Evolutionary conservation across 1,140 invertebrate species (phyloP).

Genomic region (Lordiphosa mommai): DNA sequence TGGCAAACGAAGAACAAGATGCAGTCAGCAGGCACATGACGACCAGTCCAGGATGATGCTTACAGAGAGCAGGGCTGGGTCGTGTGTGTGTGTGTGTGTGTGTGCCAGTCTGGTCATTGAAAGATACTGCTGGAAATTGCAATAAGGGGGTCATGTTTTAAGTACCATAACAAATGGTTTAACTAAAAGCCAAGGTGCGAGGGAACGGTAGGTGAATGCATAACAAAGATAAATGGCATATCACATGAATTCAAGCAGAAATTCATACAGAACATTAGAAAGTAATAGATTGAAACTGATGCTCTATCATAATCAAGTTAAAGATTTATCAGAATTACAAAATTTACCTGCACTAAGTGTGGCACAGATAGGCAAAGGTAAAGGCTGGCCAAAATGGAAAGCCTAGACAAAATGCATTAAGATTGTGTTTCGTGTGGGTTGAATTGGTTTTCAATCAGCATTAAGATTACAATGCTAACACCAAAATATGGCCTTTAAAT

Average conservation of each 20-base stretch:
- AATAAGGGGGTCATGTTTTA: conserved; percentile 46
- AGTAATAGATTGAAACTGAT: conserved; percentile 21
- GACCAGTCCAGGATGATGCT: conserved; percentile 16
- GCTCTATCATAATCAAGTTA: conserved; percentile 10
- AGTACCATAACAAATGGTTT: conserved; percentile 49
- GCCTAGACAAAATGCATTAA: too few relatives aligned
- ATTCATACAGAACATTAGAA: conserved; percentile 34
- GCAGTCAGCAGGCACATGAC: conserved; percentile 38
- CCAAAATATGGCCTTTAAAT: too few relatives aligned
- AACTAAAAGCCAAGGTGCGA: conserved; percentile 16
- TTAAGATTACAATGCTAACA: too few relatives aligned
- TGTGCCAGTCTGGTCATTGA: conserved; percentile 7
- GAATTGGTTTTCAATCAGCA: too few relatives aligned
- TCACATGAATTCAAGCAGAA: conserved; percentile 38
- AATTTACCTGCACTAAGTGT: background rate
- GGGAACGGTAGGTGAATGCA: conserved; percentile 10
- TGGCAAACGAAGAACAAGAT: conserved; percentile 45
- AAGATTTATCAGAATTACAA: conserved; percentile 15
- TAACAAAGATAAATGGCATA: conserved; percentile 54
- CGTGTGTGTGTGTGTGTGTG: conserved; percentile 1
- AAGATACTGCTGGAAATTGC: conserved; percentile 24
- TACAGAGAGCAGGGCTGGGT: conserved; percentile 21
- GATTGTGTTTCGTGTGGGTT: too few relatives aligned
- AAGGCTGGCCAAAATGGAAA: background rate
- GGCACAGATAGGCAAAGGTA: too few relatives aligned